phyloP scores from a whole-genome alignment of 1,140 invertebrate genomes.

The Aphidius ervi region DNA sequence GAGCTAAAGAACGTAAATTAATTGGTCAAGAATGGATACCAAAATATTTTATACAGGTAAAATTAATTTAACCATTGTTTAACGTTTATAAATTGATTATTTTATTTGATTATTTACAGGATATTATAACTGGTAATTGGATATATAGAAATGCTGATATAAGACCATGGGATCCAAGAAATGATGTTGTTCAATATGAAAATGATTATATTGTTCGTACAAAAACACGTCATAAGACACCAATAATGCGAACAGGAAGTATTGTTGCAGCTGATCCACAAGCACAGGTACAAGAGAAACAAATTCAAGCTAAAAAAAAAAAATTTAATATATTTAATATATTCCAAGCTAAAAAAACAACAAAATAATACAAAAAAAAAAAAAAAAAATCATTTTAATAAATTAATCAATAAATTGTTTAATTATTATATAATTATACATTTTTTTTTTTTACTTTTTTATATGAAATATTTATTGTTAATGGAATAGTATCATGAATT shows the following conservation, averaged over 20 bases:
- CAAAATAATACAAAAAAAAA: slow-evolving; percentile 4
- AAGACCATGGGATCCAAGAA: slow-evolving; percentile 77
- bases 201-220: slow-evolving; percentile 67
- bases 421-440: slow-evolving; percentile 12
- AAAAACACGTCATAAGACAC: slow-evolving; percentile 68
- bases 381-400: not conserved
- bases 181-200: slow-evolving; percentile 80
- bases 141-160: slow-evolving; percentile 72
- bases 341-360: slow-evolving; percentile 12
- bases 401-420: not conserved
- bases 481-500: slow-evolving; percentile 22
- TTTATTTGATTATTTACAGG: slow-evolving; percentile 38
- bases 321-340: slow-evolving; percentile 16
- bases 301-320: slow-evolving; percentile 16
- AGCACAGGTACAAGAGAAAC: slow-evolving; percentile 41
- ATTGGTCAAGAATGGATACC: slow-evolving; percentile 64
- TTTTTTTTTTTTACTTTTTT: slow-evolving; percentile 11
- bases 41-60: slow-evolving; percentile 66
- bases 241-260: slow-evolving; percentile 62
- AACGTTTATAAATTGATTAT: not conserved
- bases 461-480: slow-evolving; percentile 17
- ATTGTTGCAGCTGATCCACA: slow-evolving; percentile 59
- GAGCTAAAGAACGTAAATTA: slow-evolving; percentile 63
- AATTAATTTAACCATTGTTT: not conserved
- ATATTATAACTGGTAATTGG: slow-evolving; percentile 66